Conservation (phyloP, 2,113 vertebrate genomes). For the Trogon surrucura region DNA sequence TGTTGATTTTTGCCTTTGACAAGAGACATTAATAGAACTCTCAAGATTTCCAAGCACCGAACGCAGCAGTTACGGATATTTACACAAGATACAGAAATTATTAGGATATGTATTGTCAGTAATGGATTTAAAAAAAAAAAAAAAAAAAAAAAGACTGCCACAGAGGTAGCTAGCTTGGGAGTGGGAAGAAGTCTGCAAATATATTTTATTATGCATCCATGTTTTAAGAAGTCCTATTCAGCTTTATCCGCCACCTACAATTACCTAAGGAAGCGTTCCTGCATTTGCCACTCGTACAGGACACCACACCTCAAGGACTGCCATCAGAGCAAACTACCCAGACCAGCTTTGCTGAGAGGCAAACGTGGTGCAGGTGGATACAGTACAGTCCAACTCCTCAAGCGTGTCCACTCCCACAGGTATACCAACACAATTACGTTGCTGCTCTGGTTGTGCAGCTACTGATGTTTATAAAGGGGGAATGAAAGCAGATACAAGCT, state of each 20-base stretch:
- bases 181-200: neutral
- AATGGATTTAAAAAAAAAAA: too few relatives aligned
- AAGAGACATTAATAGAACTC: neutral
- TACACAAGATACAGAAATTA: neutral
- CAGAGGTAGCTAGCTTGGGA: neutral
- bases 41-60: neutral
- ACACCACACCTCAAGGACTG: neutral
- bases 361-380: neutral
- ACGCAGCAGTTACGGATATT: neutral
- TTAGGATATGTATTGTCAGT: neutral
- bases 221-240: neutral
- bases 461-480: neutral
- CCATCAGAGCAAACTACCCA: neutral
- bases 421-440: neutral
- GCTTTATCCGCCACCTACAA: neutral
- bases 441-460: neutral
- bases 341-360: neutral
- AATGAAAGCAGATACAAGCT: neutral
- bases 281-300: neutral
- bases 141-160: neutral
- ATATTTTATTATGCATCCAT: neutral
- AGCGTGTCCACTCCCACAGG: fast-evolving
- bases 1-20: neutral
- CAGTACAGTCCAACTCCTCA: neutral
- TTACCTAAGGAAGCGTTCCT: neutral